Conservation (phyloP, 2,888 invertebrate species). For the Tipula lateralis region DNA sequence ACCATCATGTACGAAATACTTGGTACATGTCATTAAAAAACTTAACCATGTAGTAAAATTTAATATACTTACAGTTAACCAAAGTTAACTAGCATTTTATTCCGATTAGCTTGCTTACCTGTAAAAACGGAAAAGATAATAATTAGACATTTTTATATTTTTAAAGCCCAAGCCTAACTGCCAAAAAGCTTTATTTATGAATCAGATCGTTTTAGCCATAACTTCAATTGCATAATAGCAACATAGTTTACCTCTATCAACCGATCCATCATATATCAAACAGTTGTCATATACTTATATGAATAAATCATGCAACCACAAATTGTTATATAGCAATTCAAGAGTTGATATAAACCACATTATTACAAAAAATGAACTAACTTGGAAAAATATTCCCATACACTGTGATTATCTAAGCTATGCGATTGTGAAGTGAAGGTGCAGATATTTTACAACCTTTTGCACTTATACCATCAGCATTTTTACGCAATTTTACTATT, state of each 20-base stretch:
- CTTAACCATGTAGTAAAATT: too few relatives aligned
- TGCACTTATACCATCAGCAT: neutral
- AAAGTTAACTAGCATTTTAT: too few relatives aligned
- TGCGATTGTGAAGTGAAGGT: neutral
- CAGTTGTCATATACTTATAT: neutral
- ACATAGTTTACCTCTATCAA: neutral
- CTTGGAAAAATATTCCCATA: neutral
- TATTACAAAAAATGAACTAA: neutral
- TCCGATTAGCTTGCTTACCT: too few relatives aligned
- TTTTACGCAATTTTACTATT: neutral
- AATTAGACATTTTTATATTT: too few relatives aligned
- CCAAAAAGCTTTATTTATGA: too few relatives aligned
- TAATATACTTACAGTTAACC: too few relatives aligned
- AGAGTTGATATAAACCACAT: neutral
- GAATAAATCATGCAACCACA: neutral
- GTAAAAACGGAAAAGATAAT: too few relatives aligned
- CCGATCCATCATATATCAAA: neutral
- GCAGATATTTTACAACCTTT: neutral
- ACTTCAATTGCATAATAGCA: neutral
- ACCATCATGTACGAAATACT: too few relatives aligned
- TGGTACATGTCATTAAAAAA: too few relatives aligned
- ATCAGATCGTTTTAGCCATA: too few relatives aligned
- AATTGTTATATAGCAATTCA: neutral
- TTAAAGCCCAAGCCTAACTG: too few relatives aligned
- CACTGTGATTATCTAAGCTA: neutral